phyloP scores from a whole-genome alignment of 2,113 vertebrate genomes.

The Alligator mississippiensis region DNA sequence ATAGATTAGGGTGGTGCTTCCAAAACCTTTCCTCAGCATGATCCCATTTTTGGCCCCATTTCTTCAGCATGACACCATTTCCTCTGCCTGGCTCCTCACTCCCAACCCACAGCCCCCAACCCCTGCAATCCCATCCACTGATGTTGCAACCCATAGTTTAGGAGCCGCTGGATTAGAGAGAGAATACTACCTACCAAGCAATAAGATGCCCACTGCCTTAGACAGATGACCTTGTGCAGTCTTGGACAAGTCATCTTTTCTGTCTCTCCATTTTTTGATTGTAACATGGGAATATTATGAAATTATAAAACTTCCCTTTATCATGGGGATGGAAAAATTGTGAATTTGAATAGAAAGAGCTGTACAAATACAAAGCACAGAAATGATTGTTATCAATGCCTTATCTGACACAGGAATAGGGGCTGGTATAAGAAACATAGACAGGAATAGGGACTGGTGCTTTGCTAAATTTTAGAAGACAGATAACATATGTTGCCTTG shows the following conservation, averaged over 20 bases:
- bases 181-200: background rate
- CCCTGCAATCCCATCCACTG: too few species aligned
- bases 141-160: too few species aligned
- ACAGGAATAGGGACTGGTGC: constrained; percentile 57
- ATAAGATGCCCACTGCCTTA: background rate
- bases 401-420: constrained; percentile 55
- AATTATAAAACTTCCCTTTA: constrained; percentile 44
- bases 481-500: constrained; percentile 21
- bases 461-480: constrained; percentile 26
- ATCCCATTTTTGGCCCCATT: too few species aligned
- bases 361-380: constrained; percentile 41
- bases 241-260: constrained; percentile 29
- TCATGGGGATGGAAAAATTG: background rate
- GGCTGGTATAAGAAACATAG: constrained; percentile 44
- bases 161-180: too few species aligned
- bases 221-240: background rate
- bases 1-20: background rate
- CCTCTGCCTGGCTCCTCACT: too few species aligned
- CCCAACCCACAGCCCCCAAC: too few species aligned
- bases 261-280: constrained; percentile 17
- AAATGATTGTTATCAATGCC: constrained; percentile 17
- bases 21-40: too few species aligned
- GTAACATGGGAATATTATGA: constrained; percentile 58
- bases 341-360: background rate
- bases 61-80: too few species aligned